phyloP scores from a whole-genome alignment of 2,888 invertebrate species.

The Tiphia femorata region DNA sequence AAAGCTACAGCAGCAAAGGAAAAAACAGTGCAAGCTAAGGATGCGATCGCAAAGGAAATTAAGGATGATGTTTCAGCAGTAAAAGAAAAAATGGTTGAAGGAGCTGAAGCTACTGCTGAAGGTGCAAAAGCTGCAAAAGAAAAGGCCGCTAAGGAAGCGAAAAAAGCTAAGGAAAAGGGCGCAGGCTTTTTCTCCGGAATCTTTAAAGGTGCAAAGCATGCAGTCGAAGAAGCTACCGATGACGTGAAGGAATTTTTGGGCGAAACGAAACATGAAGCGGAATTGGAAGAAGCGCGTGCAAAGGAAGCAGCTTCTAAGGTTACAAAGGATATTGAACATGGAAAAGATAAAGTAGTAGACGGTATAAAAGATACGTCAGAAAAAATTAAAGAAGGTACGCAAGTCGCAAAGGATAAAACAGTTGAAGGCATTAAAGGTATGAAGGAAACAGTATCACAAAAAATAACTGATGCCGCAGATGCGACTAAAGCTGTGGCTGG shows the following conservation, averaged over 20 bases:
- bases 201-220: conserved; percentile 46
- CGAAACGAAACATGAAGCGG: conserved; percentile 63
- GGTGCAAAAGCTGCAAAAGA: conserved; percentile 6
- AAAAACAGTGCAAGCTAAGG: conserved; percentile 20
- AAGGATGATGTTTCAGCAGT: conserved; percentile 24
- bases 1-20: conserved; percentile 9
- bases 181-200: conserved; percentile 46
- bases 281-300: conserved; percentile 47
- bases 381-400: background rate
- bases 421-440: conserved; percentile 22
- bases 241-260: conserved; percentile 69
- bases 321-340: conserved; percentile 28
- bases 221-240: conserved; percentile 39
- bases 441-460: conserved; percentile 2
- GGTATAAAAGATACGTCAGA: background rate
- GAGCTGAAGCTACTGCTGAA: conserved; percentile 18
- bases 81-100: conserved; percentile 26
- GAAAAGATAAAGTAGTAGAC: conserved; percentile 8
- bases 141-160: conserved; percentile 17
- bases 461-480: conserved; percentile 8
- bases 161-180: conserved; percentile 38
- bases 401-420: conserved; percentile 27
- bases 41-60: conserved; percentile 29
- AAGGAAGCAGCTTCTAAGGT: conserved; percentile 27
- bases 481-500: conserved; percentile 41